Conservation (phyloP, 2,888 invertebrate genomes). For the Pemphredon lugubris region DNA sequence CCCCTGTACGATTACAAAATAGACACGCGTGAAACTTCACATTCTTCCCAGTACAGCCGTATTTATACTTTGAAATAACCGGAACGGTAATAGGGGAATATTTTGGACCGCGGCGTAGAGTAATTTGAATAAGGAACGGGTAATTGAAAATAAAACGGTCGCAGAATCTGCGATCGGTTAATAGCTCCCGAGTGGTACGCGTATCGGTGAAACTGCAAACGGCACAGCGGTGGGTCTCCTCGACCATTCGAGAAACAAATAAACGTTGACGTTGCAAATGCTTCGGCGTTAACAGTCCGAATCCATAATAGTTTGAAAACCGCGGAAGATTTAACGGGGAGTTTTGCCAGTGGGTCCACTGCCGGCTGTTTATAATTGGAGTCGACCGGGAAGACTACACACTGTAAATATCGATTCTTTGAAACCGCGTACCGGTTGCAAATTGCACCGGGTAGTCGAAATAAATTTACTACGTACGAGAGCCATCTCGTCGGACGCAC, state of each 20-base stretch:
- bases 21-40: too few relatives aligned
- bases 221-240: conserved; percentile 1
- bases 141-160: too few relatives aligned
- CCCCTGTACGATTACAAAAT: too few relatives aligned
- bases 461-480: conserved; percentile 23
- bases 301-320: conserved; percentile 46
- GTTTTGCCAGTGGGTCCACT: conserved; percentile 50
- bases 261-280: conserved; percentile 21
- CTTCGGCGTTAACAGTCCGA: conserved; percentile 28
- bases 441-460: conserved; percentile 28
- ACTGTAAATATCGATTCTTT: conserved; percentile 48
- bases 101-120: too few relatives aligned
- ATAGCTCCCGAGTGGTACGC: too few relatives aligned
- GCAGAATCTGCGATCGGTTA: too few relatives aligned
- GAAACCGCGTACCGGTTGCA: conserved; percentile 11
- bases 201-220: neutral
- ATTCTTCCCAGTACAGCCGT: too few relatives aligned
- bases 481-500: neutral
- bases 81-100: too few relatives aligned
- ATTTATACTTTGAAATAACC: too few relatives aligned
- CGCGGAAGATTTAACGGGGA: conserved; percentile 53
- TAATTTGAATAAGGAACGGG: too few relatives aligned
- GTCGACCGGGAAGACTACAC: conserved; percentile 33
- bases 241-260: conserved; percentile 33
- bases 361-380: conserved; percentile 60